Percentiles rank a stretch among this genome's conserved stretches.
phyloP scores from a whole-genome alignment of 2,797 vertebrate species.

The Sphaeramia orbicularis region DNA sequence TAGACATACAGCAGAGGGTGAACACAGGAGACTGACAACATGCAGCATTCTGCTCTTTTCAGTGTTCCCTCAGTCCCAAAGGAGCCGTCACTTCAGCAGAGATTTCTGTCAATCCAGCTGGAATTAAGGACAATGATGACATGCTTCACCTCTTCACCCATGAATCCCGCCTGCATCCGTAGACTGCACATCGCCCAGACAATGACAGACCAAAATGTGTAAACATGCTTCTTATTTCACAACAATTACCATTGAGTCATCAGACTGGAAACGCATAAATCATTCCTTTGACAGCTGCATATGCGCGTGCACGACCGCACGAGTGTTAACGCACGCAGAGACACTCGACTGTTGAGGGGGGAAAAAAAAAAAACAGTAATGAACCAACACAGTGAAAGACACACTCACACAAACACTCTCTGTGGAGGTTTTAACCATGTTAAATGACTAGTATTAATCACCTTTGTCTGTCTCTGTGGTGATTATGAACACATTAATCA shows the following conservation, averaged over 20 bases:
- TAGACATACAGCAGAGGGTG: conserved; percentile 10
- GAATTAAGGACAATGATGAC: conserved; percentile 16
- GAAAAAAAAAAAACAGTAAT: not conserved
- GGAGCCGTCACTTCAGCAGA: conserved; percentile 16
- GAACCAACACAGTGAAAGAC: conserved; percentile 24
- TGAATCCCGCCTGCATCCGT: conserved; percentile 14
- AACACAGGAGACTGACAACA: conserved; percentile 11
- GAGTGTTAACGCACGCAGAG: not conserved
- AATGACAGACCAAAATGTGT: conserved; percentile 37
- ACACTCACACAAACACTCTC: conserved; percentile 45
- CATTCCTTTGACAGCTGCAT: conserved; percentile 39
- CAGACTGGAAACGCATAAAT: conserved; percentile 57
- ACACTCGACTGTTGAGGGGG: too few relatives aligned
- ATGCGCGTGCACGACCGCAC: conserved; percentile 5
- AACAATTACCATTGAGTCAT: conserved; percentile 48
- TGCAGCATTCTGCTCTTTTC: conserved; percentile 4
- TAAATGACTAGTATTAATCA: conserved; percentile 79
- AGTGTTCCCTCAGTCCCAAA: not conserved
- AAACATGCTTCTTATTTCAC: conserved; percentile 53
- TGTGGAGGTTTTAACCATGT: conserved; percentile 48
- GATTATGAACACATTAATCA: conserved; percentile 79
- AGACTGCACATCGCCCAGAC: conserved; percentile 2
- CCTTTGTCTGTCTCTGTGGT: conserved; percentile 66
- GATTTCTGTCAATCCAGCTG: conserved; percentile 16
- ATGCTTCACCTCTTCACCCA: conserved; percentile 14